Evolutionary conservation across 2,113 vertebrate species (phyloP).

Genomic region (Cyphomyrus plagiostoma): DNA sequence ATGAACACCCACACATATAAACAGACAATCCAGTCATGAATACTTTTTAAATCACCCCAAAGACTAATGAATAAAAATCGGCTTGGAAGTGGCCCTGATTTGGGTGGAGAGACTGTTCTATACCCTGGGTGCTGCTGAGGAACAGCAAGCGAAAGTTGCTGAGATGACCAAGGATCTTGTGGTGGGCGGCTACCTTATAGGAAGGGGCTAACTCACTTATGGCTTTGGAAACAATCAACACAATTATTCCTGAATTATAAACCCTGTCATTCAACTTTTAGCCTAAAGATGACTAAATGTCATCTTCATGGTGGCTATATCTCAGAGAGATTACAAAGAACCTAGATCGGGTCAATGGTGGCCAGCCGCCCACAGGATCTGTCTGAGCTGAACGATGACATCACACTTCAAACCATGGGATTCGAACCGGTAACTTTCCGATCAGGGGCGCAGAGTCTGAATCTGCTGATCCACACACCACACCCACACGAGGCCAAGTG

Average conservation of each 20-base stretch:
- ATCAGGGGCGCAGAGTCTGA: background rate
- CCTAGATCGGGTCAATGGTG: background rate
- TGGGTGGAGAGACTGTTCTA: background rate
- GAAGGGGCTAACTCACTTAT: background rate
- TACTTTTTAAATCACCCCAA: background rate
- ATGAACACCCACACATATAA: background rate
- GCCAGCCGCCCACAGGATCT: background rate
- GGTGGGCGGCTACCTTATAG: background rate
- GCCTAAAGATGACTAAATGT: background rate
- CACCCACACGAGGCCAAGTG: background rate
- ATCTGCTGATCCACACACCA: background rate
- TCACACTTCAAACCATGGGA: background rate
- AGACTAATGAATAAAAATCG: background rate
- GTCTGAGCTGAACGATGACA: background rate
- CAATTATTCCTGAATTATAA: background rate
- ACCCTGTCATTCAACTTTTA: background rate
- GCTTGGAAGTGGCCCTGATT: background rate
- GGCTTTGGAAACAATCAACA: background rate
- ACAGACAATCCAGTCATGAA: background rate
- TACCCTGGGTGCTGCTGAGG: background rate
- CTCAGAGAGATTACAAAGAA: background rate
- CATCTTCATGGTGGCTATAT: background rate
- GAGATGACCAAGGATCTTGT: background rate
- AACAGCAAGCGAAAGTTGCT: background rate
- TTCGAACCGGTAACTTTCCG: background rate